phyloP scores from a whole-genome alignment of 2,888 invertebrate species.

The Hirudinaria manillensis region DNA sequence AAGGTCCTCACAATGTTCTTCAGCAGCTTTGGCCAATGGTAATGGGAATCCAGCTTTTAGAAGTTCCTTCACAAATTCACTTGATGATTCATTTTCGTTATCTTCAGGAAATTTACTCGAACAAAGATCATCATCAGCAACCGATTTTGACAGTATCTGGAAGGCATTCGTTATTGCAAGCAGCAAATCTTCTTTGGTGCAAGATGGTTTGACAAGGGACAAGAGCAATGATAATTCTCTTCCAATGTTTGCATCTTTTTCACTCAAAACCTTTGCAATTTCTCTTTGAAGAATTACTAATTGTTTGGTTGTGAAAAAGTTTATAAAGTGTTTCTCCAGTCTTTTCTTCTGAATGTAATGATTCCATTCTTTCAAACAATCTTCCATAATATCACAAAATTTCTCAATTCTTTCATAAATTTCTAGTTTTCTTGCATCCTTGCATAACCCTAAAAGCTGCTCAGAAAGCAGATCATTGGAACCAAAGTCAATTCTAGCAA shows the following conservation, averaged over 20 bases:
- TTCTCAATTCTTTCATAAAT: conserved; percentile 40
- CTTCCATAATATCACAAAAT: conserved; percentile 43
- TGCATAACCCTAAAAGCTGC: neutral
- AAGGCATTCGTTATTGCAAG: neutral
- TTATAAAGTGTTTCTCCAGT: conserved; percentile 41
- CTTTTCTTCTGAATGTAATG: conserved; percentile 41
- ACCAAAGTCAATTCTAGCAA: conserved; percentile 42
- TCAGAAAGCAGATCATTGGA: conserved; percentile 31
- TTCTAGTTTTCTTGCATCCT: conserved; percentile 27
- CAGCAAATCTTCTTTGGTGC: neutral
- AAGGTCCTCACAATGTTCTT: conserved; percentile 17
- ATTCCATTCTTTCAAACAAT: conserved; percentile 43
- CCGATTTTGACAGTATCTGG: neutral
- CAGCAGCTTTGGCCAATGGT: conserved; percentile 22
- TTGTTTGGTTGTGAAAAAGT: conserved; percentile 46
- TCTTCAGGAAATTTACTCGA: neutral
- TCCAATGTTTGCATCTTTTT: neutral
- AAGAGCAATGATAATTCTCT: neutral
- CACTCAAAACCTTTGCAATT: conserved; percentile 36
- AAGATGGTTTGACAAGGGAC: neutral
- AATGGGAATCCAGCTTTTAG: conserved; percentile 22
- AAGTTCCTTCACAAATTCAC: conserved; percentile 17
- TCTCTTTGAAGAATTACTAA: conserved; percentile 46
- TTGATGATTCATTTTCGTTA: neutral
- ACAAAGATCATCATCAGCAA: neutral